These are phyloP conservation scores for Lagorchestes hirsutus DNA, from an alignment of 2,797 vertebrate genomes.

Conservation along the genomic window DNA sequence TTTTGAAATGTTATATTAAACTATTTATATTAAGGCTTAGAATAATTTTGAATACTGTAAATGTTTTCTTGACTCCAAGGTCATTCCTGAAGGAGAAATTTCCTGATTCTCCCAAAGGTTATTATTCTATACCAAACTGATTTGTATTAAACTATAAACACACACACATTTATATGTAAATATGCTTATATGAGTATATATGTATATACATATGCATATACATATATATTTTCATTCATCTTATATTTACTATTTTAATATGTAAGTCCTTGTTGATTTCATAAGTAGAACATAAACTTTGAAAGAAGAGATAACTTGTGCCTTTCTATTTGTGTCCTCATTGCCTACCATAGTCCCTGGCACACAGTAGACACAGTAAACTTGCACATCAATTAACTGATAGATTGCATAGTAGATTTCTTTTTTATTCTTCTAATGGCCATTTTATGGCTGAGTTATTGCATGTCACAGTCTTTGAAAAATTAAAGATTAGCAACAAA, in stretches of 20 bases:
- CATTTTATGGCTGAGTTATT: background rate
- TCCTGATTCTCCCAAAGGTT: background rate
- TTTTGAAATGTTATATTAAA: background rate
- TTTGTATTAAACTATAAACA: background rate
- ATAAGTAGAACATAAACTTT: background rate
- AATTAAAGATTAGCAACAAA: background rate
- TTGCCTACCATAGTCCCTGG: background rate
- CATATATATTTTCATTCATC: background rate
- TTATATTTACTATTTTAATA: background rate
- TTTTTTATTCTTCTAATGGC: background rate
- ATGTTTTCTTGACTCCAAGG: background rate
- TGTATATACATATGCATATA: too few relatives aligned
- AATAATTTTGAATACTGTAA: background rate
- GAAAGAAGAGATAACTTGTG: background rate
- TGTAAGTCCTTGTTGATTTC: background rate
- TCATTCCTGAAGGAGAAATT: background rate
- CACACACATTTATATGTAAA: too few relatives aligned
- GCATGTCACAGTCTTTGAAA: background rate
- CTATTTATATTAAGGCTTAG: background rate
- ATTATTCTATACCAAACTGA: background rate
- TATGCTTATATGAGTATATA: too few relatives aligned
- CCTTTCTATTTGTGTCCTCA: background rate
- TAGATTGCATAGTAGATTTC: background rate
- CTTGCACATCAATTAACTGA: background rate
- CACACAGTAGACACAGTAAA: background rate